These are phyloP conservation scores for Amia ocellicauda DNA, from an alignment of 2,113 vertebrate genomes.

Conservation along the genomic window DNA sequence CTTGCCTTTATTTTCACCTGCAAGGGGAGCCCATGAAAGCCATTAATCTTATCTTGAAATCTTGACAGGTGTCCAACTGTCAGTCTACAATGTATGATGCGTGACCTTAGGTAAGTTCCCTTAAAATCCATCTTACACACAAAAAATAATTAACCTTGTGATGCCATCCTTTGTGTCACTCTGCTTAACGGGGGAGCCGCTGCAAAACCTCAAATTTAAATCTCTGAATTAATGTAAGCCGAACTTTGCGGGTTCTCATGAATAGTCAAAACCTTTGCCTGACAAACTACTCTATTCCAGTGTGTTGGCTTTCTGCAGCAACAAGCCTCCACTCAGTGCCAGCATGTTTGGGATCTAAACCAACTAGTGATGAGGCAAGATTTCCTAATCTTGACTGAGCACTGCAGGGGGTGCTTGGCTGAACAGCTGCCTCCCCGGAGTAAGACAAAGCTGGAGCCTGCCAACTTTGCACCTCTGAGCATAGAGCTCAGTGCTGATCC, in stretches of 20 bases:
- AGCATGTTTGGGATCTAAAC: constrained; percentile 51
- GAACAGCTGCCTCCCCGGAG: constrained; percentile 41
- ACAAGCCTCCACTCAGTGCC: constrained; percentile 39
- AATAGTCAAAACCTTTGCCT: constrained; percentile 8
- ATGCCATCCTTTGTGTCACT: too few relatives aligned
- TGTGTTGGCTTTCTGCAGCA: constrained; percentile 34
- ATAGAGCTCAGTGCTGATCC: constrained; percentile 9
- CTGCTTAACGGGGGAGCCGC: too few relatives aligned
- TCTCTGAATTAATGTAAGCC: too few relatives aligned
- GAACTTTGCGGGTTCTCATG: constrained; percentile 1
- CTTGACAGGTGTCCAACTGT: too few relatives aligned
- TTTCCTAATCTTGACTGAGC: constrained; percentile 57
- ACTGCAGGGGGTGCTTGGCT: constrained; percentile 46
- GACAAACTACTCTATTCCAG: constrained; percentile 10
- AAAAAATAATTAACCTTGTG: too few relatives aligned
- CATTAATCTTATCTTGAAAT: too few relatives aligned
- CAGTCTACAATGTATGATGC: too few relatives aligned
- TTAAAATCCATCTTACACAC: too few relatives aligned
- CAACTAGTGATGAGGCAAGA: constrained; percentile 62
- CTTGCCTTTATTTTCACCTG: too few relatives aligned
- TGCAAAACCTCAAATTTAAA: too few relatives aligned
- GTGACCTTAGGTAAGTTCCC: too few relatives aligned
- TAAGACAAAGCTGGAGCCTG: constrained; percentile 25
- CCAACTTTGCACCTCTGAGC: constrained; percentile 51
- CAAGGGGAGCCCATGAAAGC: too few relatives aligned